Conservation (phyloP, 2,888 invertebrate genomes). For the Watsonalla cultraria region DNA sequence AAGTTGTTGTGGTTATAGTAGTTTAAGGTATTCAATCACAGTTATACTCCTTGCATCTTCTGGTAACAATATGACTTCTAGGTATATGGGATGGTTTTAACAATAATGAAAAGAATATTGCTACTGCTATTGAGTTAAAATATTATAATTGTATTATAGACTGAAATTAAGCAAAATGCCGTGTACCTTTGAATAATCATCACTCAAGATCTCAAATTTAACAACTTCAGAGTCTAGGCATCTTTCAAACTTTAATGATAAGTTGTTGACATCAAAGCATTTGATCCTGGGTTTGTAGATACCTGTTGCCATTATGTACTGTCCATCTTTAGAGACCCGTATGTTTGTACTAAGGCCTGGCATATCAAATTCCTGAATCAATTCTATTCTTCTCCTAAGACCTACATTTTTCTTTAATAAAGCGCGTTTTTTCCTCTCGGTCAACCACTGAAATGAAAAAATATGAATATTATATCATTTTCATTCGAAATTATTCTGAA, state of each 20-base stretch:
- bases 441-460: constrained; percentile 85
- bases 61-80: too few species aligned
- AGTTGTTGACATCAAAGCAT: constrained; percentile 97
- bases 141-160: background rate
- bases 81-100: too few species aligned
- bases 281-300: constrained; percentile 97
- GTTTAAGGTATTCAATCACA: too few species aligned
- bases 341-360: constrained; percentile 94
- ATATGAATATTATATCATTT: background rate
- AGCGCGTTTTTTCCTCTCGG: constrained; percentile 88
- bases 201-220: constrained; percentile 94
- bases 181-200: constrained; percentile 95
- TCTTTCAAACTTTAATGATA: constrained; percentile 98
- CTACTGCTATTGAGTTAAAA: too few species aligned
- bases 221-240: constrained; percentile 98
- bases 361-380: constrained; percentile 99
- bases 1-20: too few species aligned
- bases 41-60: too few species aligned
- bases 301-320: constrained; percentile 95
- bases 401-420: constrained; percentile 94
- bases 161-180: background rate
- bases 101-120: too few species aligned
- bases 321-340: constrained; percentile 92
- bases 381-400: constrained; percentile 92
- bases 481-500: too few species aligned